Base-by-base conservation (phyloP, 2,797 vertebrate species). In the Alectoris magna region DNA sequence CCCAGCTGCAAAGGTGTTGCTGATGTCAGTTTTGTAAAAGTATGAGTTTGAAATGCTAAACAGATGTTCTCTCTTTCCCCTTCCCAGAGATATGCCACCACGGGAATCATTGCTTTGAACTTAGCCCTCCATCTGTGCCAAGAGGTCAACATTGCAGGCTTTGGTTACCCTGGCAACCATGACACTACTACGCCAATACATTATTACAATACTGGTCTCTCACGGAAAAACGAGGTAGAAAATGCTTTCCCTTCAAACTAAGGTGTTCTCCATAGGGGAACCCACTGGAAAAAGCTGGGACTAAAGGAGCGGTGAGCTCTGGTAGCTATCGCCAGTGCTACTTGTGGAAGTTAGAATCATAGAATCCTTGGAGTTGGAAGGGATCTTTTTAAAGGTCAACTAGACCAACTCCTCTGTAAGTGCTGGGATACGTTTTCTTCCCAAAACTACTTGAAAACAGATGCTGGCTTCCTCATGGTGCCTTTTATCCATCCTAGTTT, bases 161-260 rank as follows among this genome's bases (percentile, higher is more conserved):
- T 79, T 73, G 68, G 92, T 87, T 94, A 87, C 74, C 70, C 66
- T 84, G 71, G 67, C 41, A 88, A 84, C 84, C 66, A 76, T 21
- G 87, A 79, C 77, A 93, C n/a, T n/a, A 17, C 41, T 75, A 51
- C 1, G 0, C 76, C 93, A 60, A 71, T 73, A 49, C 49, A 55
- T 41, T 85, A 83, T 38, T 93, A 67, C 64, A 75, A 36, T 71
- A 26, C 7, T 8, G 84, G 70, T 88, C 12, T 1, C 53, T 90
- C 31, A 5, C 0, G 6, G n/a, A 36, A 69, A n/a, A 22, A 48
- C 29, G 19, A 39, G 14, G 27, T 7, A 49, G 58, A 69, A 87
- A 93, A 60, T 71, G 9, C 21, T 51, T 82, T 24, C 26, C 26
- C 31, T 68, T 64, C 66, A 63, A 59, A 8, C 8, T 6, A 1